Base-by-base conservation (phyloP, 1,140 invertebrate genomes). In the Pollicipes pollicipes region DNA sequence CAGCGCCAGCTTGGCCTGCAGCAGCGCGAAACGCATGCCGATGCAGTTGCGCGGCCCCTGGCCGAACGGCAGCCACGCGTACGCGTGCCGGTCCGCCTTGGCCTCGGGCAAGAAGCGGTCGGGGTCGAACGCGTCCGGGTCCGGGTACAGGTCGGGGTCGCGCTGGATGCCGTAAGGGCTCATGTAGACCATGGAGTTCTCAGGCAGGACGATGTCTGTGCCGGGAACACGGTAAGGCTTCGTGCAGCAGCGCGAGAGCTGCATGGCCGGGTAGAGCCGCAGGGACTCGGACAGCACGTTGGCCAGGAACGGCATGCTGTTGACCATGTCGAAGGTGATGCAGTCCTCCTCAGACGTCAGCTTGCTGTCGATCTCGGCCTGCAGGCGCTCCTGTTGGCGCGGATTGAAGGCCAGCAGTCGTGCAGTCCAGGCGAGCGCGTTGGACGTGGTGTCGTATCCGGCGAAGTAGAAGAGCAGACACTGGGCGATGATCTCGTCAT, bases 21-120 rank as follows among this genome's bases (percentile, higher is more conserved):
- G 70, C 16, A 77, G 69, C 4, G 81, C 81, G 69, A 82, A 77
- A 69, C 80, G 75, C 79, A 81, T 80, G 74, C 83, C 84, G 45
- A 85, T 80, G 73, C 84, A 85, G 74, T 82, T 82, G 72, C 84
- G 77, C 0, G 83, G 84, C 30, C 85, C 85, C 30, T 76, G 73
- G 29, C 85, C 84, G 75, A 86, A 86, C 0, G 85, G 82, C 67
- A 85, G 72, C 74, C 80, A 88, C 1, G 81, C 75, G 73, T 81
- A 82, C 0, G 80, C 78, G 32, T 80, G 76, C 30, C 79, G 76
- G n/a, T 77, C 73, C 8, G 73, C 75, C 74, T 78, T 81, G 30
- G 78, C 76, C 66, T 83, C 79, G 0, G 72, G 66, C 37, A 37
- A 70, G 69, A 72, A 75, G 68, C 74, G 70, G 10, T 75, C 74